Evolutionary conservation across 2,888 invertebrate species (phyloP).

Genomic region (Plagodis dolabraria): DNA sequence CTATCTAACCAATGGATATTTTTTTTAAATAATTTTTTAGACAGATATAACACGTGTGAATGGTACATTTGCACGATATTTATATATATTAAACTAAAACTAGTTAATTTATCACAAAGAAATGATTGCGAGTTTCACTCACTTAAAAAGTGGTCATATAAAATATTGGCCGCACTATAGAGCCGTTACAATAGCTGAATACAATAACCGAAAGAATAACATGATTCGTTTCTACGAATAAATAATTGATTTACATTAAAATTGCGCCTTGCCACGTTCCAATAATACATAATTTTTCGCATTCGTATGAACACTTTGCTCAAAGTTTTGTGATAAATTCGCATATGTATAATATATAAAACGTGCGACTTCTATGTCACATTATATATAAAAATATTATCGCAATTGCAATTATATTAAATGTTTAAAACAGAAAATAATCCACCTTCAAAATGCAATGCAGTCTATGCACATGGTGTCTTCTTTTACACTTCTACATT

Average conservation of each 20-base stretch:
- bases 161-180: constrained; percentile 34
- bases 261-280: constrained; percentile 13
- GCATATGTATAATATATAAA: constrained; percentile 33
- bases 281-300: constrained; percentile 25
- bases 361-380: constrained; percentile 24
- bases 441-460: constrained; percentile 77
- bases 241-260: constrained; percentile 17
- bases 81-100: constrained; percentile 36
- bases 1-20: constrained; percentile 43
- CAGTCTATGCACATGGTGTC: constrained; percentile 79
- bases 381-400: constrained; percentile 45
- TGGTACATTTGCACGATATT: constrained; percentile 27
- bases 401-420: constrained; percentile 60
- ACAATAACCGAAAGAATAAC: constrained; percentile 25
- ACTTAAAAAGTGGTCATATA: constrained; percentile 37
- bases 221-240: constrained; percentile 16
- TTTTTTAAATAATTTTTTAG: constrained; percentile 36
- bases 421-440: constrained; percentile 51
- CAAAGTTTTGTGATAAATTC: constrained; percentile 54
- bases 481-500: constrained; percentile 49
- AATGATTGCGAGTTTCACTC: constrained; percentile 42
- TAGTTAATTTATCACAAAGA: constrained; percentile 45
- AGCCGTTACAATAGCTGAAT: constrained; percentile 25
- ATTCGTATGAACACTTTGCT: constrained; percentile 34
- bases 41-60: constrained; percentile 28